Base-by-base conservation (phyloP, 1,140 invertebrate genomes). In the Pseudomyrmex concolor region DNA sequence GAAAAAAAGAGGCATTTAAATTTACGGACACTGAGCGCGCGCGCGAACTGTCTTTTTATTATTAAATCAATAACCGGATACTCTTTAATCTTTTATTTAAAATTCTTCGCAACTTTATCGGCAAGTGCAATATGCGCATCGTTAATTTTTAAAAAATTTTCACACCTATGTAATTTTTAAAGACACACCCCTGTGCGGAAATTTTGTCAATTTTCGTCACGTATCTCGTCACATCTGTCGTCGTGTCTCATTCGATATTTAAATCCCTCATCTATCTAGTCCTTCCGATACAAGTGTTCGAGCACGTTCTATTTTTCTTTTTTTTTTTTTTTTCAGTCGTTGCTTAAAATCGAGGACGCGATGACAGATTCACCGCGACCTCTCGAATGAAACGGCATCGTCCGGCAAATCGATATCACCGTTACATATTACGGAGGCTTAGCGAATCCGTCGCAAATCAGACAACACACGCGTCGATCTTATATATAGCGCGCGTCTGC, bases 331-430 rank as follows among this genome's bases (percentile, higher is more conserved):
- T 62, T 17, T 2, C 25, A 5, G 9, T 48, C 51, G 51, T 48
- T n/a, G 13, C 74, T 77, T 55, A 59, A 70, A 80, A 71, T 70
- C 43, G 34, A 62, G 34, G 51, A 34, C 51, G 34, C 15, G 66
- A 59, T 80, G 66, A 59, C 64, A 80, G 43, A 59, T 22, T 34
- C 12, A 22, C 54, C 64, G 12, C 45, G 19, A 77, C 45, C 19
- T 70, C 63, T 55, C 15, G 15, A 84, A 57, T 77, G 13, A 71
- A 82, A 71, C 50, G 63, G 34, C 48, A 17, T 62, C n/a, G 50
- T 84, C 43, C 63, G 9, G 15, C 10, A 67, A 78, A 78, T 78
- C 76, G 66, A 80, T 80, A 80, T 71, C 43, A 50, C 43, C 15
- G 43, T 55, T 68, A 55, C 34, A 34, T 80, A 71, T 80, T 66